Percentiles rank a stretch among this genome's conserved stretches.
Evolutionary conservation across 2,113 vertebrate species (phyloP).

Genomic region (human): GRCh38 chr5:42630501-42631000

Average conservation of each 20-base stretch:
- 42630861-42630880: background rate
- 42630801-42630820: background rate
- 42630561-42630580: background rate
- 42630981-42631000: too few relatives aligned
- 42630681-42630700: constrained; percentile 40
- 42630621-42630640: constrained; percentile 10
- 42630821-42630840: background rate
- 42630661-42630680: background rate
- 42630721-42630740: background rate
- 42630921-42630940: too few relatives aligned
- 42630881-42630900: background rate
- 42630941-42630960: too few relatives aligned
- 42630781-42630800: fast-evolving
- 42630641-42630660: constrained; percentile 34
- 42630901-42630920: too few relatives aligned
- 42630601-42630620: constrained; percentile 58
- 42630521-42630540: background rate
- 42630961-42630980: too few relatives aligned
- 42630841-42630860: background rate
- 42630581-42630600: background rate
- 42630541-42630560: background rate
- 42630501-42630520: background rate
- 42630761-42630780: background rate
- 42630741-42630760: background rate
- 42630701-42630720: constrained; percentile 57